phyloP scores from a whole-genome alignment of 1,140 invertebrate species.

The Drepana arcuata region DNA sequence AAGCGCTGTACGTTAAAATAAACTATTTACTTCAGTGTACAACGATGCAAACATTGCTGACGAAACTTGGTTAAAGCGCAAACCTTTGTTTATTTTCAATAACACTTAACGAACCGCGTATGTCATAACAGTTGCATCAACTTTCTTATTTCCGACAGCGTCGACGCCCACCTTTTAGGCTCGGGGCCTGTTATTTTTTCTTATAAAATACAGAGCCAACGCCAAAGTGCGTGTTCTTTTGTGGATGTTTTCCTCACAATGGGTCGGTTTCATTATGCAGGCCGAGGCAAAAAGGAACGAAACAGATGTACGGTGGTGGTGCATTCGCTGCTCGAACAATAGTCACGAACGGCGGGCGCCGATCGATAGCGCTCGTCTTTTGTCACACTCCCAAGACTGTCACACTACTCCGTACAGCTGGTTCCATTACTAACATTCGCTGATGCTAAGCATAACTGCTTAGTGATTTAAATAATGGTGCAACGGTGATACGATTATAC shows the following conservation, averaged over 20 bases:
- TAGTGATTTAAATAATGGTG: conserved; percentile 5
- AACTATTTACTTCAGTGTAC: no score
- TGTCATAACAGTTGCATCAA: conserved; percentile 66
- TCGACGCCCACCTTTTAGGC: conserved; percentile 52
- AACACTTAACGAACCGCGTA: conserved; percentile 56
- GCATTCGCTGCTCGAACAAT: conserved; percentile 51
- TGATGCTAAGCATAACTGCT: not conserved
- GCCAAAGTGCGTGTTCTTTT: conserved; percentile 56
- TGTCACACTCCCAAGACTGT: conserved; percentile 19
- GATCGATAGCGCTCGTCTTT: conserved; percentile 52
- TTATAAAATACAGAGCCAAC: conserved; percentile 38
- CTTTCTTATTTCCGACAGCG: conserved; percentile 54
- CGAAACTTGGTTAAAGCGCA: conserved; percentile 35
- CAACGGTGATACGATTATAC: not conserved
- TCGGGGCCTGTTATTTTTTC: conserved; percentile 50
- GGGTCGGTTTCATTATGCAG: conserved; percentile 59
- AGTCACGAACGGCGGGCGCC: conserved; percentile 44
- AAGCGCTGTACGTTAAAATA: no score
- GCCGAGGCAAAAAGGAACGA: conserved; percentile 52
- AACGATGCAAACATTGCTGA: no score
- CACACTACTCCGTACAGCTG: conserved; percentile 19
- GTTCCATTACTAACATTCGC: conserved; percentile 9
- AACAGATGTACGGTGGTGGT: conserved; percentile 59
- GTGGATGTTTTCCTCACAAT: conserved; percentile 57
- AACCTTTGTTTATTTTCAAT: conserved; percentile 53